Base-by-base conservation (phyloP, 2,888 invertebrate species). In the Anthoptus insignis region DNA sequence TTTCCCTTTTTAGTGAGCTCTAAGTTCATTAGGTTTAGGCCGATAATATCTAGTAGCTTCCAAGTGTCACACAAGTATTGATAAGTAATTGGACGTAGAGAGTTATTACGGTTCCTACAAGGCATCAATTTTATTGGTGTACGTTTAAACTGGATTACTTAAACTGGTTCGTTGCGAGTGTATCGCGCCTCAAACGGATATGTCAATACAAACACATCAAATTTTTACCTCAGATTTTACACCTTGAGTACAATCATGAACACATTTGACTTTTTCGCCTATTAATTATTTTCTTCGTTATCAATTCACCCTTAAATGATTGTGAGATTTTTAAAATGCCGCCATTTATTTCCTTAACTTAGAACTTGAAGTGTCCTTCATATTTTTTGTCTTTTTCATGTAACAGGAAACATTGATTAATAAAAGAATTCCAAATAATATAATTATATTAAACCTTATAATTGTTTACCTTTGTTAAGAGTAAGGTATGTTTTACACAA, bases 141-240 rank as follows among this genome's bases (percentile, higher is more conserved):
- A 45, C 50, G 27, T 39, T 54, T 14, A 57, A 57, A 60, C 57
- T 61, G 42, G 47, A 19, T 22, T 39, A 27, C 39, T 47, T 70
- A 77, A 75, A n/a, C 45, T 22, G 22, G 45, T 45, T 22, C 4
- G 22, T 13, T 21, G 39, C 13, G 13, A 45, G 21, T 45, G 13
- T 45, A 45, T 19, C 42, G 42, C 5, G 1, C 3, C 3, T 6
- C 9, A 19, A n/a, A 21, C 42, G 19, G 19, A 3, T 11, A 42
- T 11, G 42, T 42, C 19, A 42, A 19, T n/a, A n/a, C 19, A 42
- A 42, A 42, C 3, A 39, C 8, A 14, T 39, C 6, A 39, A 39
- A 3, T 14, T 14, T 39, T 39, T 16, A 5, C 39, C 8, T n/a
- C n/a, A n/a, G n/a, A n/a, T n/a, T n/a, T n/a, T n/a, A n/a, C n/a